Evolutionary conservation across 2,113 vertebrate genomes (phyloP).

Genomic region (Pollachius pollachius): DNA sequence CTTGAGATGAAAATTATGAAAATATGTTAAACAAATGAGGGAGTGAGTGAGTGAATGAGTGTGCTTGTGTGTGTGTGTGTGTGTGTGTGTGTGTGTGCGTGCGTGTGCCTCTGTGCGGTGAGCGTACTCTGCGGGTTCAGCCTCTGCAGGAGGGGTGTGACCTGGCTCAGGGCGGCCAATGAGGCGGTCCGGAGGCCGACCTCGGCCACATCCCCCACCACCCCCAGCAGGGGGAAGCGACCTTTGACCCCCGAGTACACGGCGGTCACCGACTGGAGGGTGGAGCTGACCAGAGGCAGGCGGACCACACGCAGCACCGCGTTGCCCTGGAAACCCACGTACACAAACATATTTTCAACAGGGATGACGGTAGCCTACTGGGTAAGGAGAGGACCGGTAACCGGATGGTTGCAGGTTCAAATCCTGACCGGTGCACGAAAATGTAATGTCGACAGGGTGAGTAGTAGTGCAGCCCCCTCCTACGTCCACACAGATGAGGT

Average conservation of each 20-base stretch:
- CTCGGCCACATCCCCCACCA: conserved; percentile 62
- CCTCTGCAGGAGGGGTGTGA: conserved; percentile 61
- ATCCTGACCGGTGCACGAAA: background rate
- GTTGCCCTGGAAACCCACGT: conserved; percentile 19
- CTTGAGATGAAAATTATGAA: too few relatives aligned
- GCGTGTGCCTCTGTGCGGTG: background rate
- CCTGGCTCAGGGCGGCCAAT: conserved; percentile 41
- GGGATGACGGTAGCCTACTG: too few relatives aligned
- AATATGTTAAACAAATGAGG: background rate
- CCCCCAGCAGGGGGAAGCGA: conserved; percentile 59
- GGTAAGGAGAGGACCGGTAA: background rate
- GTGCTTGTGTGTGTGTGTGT: background rate
- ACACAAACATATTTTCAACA: background rate
- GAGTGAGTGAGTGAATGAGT: background rate
- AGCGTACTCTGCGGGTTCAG: conserved; percentile 68
- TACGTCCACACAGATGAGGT: too few relatives aligned
- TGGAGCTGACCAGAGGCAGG: conserved; percentile 67
- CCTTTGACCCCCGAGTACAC: conserved; percentile 56
- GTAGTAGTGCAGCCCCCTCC: too few relatives aligned
- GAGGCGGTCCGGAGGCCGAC: conserved; percentile 49
- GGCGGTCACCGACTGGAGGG: conserved; percentile 43
- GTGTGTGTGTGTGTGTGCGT: background rate
- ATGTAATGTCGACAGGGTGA: background rate
- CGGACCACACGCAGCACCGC: conserved; percentile 43
- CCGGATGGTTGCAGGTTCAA: background rate